A percentile compares a stretch with the other conserved stretches of the same genome.
phyloP scores from a whole-genome alignment of 2,888 invertebrate species.

The Unio pictorum region DNA sequence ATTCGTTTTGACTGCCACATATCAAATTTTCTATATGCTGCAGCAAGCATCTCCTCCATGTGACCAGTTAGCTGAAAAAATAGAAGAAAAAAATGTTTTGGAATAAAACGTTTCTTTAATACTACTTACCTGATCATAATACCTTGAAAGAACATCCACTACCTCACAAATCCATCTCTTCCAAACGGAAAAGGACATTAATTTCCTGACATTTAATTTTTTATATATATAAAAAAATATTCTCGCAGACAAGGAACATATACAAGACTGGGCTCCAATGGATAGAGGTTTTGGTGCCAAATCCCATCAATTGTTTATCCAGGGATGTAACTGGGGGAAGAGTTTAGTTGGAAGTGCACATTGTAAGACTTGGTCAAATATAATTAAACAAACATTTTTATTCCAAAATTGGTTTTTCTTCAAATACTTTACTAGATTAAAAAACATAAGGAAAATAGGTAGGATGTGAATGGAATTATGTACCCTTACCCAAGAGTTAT shows the following conservation, averaged over 20 bases:
- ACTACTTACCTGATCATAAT: too few relatives aligned
- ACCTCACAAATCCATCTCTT: neutral
- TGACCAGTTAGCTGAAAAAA: slow-evolving; percentile 75
- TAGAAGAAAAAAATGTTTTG: slow-evolving; percentile 13
- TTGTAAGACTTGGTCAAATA: neutral
- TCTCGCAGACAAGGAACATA: neutral
- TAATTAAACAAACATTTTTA: neutral
- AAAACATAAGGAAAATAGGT: too few relatives aligned
- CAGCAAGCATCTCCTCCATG: slow-evolving; percentile 88
- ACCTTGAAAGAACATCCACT: too few relatives aligned
- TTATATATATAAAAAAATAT: neutral
- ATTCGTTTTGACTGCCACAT: slow-evolving; percentile 80
- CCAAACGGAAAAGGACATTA: neutral
- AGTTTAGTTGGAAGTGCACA: neutral
- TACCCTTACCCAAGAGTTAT: too few relatives aligned
- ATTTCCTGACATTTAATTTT: too few relatives aligned
- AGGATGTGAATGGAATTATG: too few relatives aligned
- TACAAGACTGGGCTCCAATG: too few relatives aligned
- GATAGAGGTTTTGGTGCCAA: neutral
- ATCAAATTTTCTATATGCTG: slow-evolving; percentile 88
- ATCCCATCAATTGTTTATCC: neutral
- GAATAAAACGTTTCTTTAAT: too few relatives aligned
- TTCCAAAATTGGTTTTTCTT: too few relatives aligned
- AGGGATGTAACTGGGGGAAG: too few relatives aligned
- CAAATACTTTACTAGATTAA: too few relatives aligned